Percentiles rank a stretch among this genome's conserved stretches.
These are phyloP conservation scores for Chamaea fasciata DNA, from an alignment of 2,113 vertebrate genomes.

Conservation along the genomic window DNA sequence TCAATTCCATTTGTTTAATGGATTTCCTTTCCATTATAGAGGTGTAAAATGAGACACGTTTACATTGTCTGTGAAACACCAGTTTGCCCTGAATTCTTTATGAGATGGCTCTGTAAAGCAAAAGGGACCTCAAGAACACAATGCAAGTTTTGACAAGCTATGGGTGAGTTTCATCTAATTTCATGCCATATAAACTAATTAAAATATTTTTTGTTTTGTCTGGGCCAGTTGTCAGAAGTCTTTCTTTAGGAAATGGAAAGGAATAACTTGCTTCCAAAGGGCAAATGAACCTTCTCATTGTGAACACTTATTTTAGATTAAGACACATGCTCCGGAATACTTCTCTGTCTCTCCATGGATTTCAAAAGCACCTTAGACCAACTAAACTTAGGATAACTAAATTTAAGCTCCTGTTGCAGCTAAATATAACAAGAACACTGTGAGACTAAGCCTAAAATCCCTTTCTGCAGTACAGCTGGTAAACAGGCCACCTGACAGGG, in stretches of 20 bases:
- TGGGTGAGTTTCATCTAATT: not conserved
- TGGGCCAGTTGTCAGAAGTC: not conserved
- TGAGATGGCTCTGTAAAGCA: not conserved
- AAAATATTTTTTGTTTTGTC: not conserved
- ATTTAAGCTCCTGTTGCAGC: not conserved
- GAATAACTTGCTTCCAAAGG: not conserved
- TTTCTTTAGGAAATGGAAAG: not conserved
- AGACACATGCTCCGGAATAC: not conserved
- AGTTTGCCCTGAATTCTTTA: not conserved
- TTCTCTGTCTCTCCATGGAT: not conserved
- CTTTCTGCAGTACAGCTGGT: not conserved
- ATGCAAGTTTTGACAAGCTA: not conserved
- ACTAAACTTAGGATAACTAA: not conserved
- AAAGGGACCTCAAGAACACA: not conserved
- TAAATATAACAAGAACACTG: not conserved
- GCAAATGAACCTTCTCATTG: not conserved
- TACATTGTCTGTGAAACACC: not conserved
- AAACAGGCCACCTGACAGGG: not conserved
- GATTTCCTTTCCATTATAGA: not conserved
- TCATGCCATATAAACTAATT: not conserved
- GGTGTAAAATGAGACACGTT: not conserved
- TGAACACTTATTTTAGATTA: not conserved
- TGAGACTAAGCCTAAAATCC: not conserved
- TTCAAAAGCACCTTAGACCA: not conserved
- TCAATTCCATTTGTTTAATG: not conserved